Base-by-base conservation (phyloP, 1,140 invertebrate species). In the Dendroctonus ponderosae region DNA sequence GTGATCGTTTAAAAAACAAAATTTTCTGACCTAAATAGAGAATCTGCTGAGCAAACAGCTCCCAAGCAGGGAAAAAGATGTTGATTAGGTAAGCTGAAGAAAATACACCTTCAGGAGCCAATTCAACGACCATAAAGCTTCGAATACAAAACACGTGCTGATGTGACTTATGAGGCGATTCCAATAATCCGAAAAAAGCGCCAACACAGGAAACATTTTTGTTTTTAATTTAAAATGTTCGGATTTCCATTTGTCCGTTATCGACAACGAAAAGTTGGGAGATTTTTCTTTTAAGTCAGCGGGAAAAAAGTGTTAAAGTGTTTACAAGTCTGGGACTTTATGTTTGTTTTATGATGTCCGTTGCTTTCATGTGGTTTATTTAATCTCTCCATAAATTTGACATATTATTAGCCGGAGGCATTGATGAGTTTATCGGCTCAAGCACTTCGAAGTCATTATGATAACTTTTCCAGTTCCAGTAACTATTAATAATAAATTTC, bases 281-380 rank as follows among this genome's bases (percentile, higher is more conserved):
- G 48, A 15, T 62, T 51, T 51, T 62, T 62, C 59, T 60, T 60
- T 60, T 48, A 9, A 51, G 38, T 51, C 59, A 44, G 48, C 59
- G 9, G 42, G 57, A 59, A 52, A 62, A 62, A 62, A 62, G 49
- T 60, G 58, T 60, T 60, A 62, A 62, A 62, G 38, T 62, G 59
- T 62, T 62, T 62, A 62, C 49, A 51, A 52, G 37, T 62, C 48
- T 62, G 8, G 37, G 42, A 42, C 15, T 50, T 62, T 62, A 62
- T 62, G 59, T 62, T 62, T 62, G 49, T 62, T 62, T 62, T 62
- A 62, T 52, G 59, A 52, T 62, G 48, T 62, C 49, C 12, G 49
- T 37, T 40, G 38, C 59, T 62, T 62, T 52, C 46, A 52, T 52
- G 37, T 42, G 59, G 48, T 62, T 62, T 62, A 52, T 52, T 52